A percentile compares a stretch with the other conserved stretches of the same genome.
These are phyloP conservation scores for Bufo bufo DNA, from an alignment of 2,113 vertebrate species.

Conservation along the genomic window DNA sequence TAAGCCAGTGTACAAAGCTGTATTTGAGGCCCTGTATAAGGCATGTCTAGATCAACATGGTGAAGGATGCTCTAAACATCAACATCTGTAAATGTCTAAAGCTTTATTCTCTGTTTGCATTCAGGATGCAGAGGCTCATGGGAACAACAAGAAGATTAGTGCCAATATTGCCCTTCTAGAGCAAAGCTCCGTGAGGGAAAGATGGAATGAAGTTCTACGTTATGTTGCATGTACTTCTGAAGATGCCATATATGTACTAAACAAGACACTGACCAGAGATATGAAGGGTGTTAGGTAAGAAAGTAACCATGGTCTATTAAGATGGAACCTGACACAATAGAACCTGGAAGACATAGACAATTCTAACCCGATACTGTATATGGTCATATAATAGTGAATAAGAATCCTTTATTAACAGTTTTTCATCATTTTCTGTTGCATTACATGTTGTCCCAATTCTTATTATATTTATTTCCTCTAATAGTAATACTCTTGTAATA, in stretches of 20 bases:
- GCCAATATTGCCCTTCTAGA: constrained; percentile 78
- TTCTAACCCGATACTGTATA: neutral
- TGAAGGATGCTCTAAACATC: neutral
- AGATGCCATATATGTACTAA: constrained; percentile 71
- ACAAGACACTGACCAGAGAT: constrained; percentile 71
- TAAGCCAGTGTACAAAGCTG: constrained; percentile 68
- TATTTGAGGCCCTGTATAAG: constrained; percentile 72
- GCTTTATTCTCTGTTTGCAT: neutral
- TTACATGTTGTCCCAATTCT: neutral
- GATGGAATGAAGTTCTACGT: constrained; percentile 64
- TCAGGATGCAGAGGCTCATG: constrained; percentile 76
- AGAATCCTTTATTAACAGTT: no score
- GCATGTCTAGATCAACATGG: constrained; percentile 58
- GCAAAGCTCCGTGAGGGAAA: constrained; percentile 64
- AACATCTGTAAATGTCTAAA: neutral
- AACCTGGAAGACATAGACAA: no score
- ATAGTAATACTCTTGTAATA: neutral
- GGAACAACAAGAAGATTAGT: constrained; percentile 74
- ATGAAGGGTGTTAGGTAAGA: constrained; percentile 79
- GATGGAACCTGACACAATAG: no score
- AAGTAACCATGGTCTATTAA: neutral
- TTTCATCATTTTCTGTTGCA: neutral
- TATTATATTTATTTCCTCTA: neutral
- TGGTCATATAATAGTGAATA: neutral
- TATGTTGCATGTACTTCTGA: constrained; percentile 75